These are phyloP conservation scores for Myripristis murdjan DNA, from an alignment of 2,797 vertebrate genomes.

Conservation along the genomic window DNA sequence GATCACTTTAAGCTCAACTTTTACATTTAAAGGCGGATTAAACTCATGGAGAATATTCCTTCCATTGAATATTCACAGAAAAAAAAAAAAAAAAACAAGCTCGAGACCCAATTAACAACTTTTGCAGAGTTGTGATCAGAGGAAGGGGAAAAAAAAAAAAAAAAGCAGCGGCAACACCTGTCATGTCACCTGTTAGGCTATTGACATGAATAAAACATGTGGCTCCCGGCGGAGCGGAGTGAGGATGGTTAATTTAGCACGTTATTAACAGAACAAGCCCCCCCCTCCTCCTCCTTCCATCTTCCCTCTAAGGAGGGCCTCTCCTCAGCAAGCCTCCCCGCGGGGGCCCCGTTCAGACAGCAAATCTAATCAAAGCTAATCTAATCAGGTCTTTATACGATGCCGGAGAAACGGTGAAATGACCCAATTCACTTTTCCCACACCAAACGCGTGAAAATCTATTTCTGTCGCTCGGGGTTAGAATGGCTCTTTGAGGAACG, in stretches of 20 bases:
- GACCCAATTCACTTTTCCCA: constrained; percentile 76
- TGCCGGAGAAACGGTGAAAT: constrained; percentile 60
- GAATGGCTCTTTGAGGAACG: constrained; percentile 7
- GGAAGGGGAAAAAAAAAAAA: no score
- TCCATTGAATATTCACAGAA: constrained; percentile 44
- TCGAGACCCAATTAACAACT: constrained; percentile 78
- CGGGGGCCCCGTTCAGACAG: constrained; percentile 57
- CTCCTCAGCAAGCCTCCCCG: constrained; percentile 16
- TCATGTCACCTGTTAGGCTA: constrained; percentile 72
- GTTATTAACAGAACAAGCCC: constrained; percentile 72
- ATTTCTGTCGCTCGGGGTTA: constrained; percentile 65
- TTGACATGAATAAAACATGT: constrained; percentile 78
- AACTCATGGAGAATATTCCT: constrained; percentile 17
- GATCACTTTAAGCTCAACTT: neutral
- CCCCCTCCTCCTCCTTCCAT: constrained; percentile 13
- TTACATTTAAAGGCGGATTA: neutral
- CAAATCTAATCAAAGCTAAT: constrained; percentile 76
- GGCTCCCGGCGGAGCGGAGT: constrained; percentile 57
- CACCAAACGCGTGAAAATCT: constrained; percentile 64
- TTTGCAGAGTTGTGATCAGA: constrained; percentile 59
- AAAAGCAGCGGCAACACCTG: constrained; percentile 65
- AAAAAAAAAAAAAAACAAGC: constrained; percentile 9
- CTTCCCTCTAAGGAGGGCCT: constrained; percentile 54
- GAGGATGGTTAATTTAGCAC: constrained; percentile 74
- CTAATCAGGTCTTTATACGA: constrained; percentile 71